Conservation (phyloP, 1,140 invertebrate genomes). For the Solen grandis region DNA sequence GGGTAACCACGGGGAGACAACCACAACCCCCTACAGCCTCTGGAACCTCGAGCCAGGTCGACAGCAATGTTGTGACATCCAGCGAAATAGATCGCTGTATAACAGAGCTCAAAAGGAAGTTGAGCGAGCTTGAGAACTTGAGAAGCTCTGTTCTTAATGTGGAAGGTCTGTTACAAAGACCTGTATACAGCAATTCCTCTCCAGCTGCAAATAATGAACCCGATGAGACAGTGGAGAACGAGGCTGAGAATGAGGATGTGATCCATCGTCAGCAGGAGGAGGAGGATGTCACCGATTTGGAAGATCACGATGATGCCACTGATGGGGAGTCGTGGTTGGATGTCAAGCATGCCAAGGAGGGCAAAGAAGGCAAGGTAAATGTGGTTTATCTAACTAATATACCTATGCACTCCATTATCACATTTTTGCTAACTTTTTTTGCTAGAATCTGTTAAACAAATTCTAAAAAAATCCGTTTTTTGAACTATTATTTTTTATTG, state of each 20-base stretch:
- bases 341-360: not conserved
- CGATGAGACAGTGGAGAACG: not conserved
- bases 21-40: not conserved
- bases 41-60: not conserved
- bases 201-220: not conserved
- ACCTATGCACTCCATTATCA: not conserved
- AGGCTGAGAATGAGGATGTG: not conserved
- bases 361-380: not conserved
- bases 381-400: not conserved
- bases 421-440: not conserved
- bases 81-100: not conserved
- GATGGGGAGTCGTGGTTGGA: not conserved
- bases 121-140: not conserved
- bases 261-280: not conserved
- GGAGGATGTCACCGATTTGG: not conserved
- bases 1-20: not conserved
- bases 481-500: not conserved
- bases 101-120: not conserved
- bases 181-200: not conserved
- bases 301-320: not conserved
- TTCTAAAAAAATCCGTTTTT: not conserved
- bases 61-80: not conserved
- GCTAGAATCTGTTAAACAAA: not conserved
- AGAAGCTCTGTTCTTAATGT: not conserved
- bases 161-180: not conserved